Conservation (phyloP, 2,113 vertebrate genomes). For the Monopterus albus region DNA sequence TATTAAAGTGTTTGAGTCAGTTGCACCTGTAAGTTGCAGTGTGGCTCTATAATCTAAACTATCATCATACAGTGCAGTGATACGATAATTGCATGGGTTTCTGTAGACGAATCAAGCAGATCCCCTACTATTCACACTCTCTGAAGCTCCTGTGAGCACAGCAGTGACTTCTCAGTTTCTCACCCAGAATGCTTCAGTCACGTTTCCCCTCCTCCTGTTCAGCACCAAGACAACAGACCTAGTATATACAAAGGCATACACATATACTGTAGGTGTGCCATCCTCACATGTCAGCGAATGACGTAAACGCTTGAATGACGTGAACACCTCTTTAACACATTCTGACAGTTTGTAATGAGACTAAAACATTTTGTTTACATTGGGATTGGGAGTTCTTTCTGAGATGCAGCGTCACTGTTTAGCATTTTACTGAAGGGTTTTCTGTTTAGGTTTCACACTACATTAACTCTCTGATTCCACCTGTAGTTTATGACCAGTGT, state of each 20-base stretch:
- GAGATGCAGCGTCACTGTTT: slow-evolving; percentile 11
- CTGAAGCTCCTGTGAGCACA: slow-evolving; percentile 13
- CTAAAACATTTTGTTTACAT: neutral
- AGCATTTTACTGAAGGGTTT: slow-evolving; percentile 1
- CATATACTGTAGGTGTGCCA: slow-evolving; percentile 23
- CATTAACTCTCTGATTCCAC: slow-evolving; percentile 37
- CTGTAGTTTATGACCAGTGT: slow-evolving; percentile 23
- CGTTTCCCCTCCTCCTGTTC: slow-evolving; percentile 29
- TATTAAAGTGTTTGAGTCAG: neutral
- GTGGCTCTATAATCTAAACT: neutral
- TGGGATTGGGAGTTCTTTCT: neutral
- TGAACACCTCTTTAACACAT: too few relatives aligned
- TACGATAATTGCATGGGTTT: slow-evolving; percentile 1
- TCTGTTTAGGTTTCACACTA: slow-evolving; percentile 41
- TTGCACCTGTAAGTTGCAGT: neutral
- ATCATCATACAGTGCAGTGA: neutral
- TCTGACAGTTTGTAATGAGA: neutral
- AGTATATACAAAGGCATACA: neutral
- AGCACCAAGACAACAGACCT: slow-evolving; percentile 6
- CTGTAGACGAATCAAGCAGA: slow-evolving; percentile 21
- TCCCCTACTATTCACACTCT: slow-evolving; percentile 13
- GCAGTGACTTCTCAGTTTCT: slow-evolving; percentile 41
- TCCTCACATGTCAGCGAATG: slow-evolving; percentile 2
- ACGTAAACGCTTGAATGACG: slow-evolving; percentile 21
- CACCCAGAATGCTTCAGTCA: slow-evolving; percentile 62